These are phyloP conservation scores for Selene dorsalis DNA, from an alignment of 2,797 vertebrate genomes.

Conservation along the genomic window DNA sequence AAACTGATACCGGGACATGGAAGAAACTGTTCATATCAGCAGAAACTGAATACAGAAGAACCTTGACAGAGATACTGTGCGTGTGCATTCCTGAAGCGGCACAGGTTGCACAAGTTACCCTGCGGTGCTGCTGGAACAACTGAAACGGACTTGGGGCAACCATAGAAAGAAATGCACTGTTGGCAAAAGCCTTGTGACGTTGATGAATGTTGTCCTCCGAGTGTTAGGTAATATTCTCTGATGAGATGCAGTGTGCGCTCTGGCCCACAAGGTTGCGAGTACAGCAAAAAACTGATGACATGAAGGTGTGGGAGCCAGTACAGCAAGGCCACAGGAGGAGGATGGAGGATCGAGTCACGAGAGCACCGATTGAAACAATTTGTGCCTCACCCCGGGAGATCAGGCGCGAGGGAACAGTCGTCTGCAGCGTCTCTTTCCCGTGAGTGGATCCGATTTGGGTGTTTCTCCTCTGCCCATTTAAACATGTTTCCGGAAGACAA, in stretches of 20 bases:
- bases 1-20: conserved; percentile 17
- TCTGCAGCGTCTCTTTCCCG: background rate
- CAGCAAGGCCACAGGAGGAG: conserved; percentile 49
- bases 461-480: conserved; percentile 1
- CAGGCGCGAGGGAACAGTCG: background rate
- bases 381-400: conserved; percentile 13
- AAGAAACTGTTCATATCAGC: conserved; percentile 51
- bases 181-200: conserved; percentile 78
- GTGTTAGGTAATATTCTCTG: conserved; percentile 81
- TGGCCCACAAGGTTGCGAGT: conserved; percentile 78
- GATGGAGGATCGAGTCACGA: conserved; percentile 24
- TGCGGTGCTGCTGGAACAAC: conserved; percentile 56
- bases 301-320: conserved; percentile 47
- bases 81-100: conserved; percentile 53
- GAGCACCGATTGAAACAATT: conserved; percentile 39
- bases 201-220: conserved; percentile 85
- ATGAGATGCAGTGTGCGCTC: conserved; percentile 74
- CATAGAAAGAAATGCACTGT: conserved; percentile 76
- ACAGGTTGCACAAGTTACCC: conserved; percentile 55
- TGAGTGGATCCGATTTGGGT: background rate
- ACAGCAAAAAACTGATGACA: conserved; percentile 75
- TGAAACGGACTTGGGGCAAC: conserved; percentile 69
- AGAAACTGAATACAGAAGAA: conserved; percentile 59
- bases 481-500: conserved; percentile 2
- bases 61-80: conserved; percentile 66